Percentiles rank a stretch among this genome's conserved stretches.
Conservation (phyloP, 2,113 vertebrate species). For the Pica pica region DNA sequence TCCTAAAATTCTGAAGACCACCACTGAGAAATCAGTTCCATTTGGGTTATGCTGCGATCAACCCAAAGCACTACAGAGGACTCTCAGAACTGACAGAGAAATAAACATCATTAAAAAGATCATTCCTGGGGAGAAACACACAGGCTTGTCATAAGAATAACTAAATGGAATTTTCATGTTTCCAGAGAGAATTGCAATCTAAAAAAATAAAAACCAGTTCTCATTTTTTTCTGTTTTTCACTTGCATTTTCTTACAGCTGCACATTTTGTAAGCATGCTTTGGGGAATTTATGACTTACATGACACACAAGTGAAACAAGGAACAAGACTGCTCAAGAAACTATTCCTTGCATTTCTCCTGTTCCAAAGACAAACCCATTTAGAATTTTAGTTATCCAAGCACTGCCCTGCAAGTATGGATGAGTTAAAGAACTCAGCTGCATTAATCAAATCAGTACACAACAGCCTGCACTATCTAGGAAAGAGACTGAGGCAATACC, state of each 20-base stretch:
- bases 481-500: not conserved
- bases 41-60: not conserved
- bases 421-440: not conserved
- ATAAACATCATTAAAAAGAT: not conserved
- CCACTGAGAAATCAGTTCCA: not conserved
- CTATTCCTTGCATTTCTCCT: not conserved
- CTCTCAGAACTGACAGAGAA: not conserved
- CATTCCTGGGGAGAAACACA: not conserved
- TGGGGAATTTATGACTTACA: not conserved
- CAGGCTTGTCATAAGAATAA: not conserved
- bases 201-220: not conserved
- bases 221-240: not conserved
- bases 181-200: not conserved
- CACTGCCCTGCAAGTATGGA: not conserved
- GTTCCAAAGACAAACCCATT: not conserved
- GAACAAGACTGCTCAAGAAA: not conserved
- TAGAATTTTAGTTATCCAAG: not conserved
- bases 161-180: not conserved
- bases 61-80: not conserved
- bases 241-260: not conserved
- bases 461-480: not conserved
- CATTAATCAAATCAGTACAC: not conserved
- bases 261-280: not conserved
- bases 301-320: not conserved
- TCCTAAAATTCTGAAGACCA: not conserved